Conservation (phyloP, 2,888 invertebrate species). For the Protophormia terraenovae region DNA sequence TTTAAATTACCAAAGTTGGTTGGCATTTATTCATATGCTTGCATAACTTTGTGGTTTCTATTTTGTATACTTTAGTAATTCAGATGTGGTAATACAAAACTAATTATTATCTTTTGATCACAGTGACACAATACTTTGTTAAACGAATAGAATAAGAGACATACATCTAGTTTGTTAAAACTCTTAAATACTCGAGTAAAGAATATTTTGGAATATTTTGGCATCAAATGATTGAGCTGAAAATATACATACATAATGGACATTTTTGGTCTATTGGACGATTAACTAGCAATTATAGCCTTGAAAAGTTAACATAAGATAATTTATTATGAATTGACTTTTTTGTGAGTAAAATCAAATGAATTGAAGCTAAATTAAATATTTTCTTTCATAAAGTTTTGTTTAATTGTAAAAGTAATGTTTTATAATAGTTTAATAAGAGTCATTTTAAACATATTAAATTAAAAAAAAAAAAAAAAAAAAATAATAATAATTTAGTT, state of each 20-base stretch:
- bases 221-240: background rate
- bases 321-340: background rate
- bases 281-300: slow-evolving; percentile 7
- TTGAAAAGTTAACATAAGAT: background rate
- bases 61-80: slow-evolving; percentile 31
- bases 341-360: background rate
- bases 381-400: too few species aligned
- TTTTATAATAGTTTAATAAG: too few species aligned
- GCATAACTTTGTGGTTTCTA: slow-evolving; percentile 51
- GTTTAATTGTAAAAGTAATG: too few species aligned
- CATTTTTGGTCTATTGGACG: background rate
- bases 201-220: background rate
- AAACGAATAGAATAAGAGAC: background rate
- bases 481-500: too few species aligned
- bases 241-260: background rate
- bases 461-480: too few species aligned
- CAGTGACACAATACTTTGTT: background rate
- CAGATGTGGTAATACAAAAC: slow-evolving; percentile 41
- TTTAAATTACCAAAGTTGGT: background rate
- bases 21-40: background rate
- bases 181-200: background rate
- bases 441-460: too few species aligned
- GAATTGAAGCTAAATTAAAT: background rate
- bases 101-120: slow-evolving; percentile 50
- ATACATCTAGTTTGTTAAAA: background rate